Evolutionary conservation across 2,888 invertebrate species (phyloP).

Genomic region (Xestobium rufovillosum): DNA sequence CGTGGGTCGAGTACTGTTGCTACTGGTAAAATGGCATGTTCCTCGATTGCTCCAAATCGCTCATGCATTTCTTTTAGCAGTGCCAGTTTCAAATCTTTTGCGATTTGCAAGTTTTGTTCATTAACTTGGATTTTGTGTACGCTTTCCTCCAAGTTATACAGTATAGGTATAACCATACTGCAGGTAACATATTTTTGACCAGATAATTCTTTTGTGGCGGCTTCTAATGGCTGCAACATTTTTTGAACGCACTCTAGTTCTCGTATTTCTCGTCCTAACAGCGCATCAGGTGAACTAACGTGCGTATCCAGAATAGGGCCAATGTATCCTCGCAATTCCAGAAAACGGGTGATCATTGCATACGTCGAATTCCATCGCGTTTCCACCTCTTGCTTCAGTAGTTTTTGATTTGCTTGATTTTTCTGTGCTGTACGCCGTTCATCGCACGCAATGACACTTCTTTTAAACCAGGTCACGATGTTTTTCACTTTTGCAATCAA

Average conservation of each 20-base stretch:
- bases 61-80: neutral
- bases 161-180: conserved; percentile 11
- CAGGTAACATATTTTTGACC: conserved; percentile 28
- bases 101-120: neutral
- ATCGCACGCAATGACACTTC: neutral
- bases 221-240: conserved; percentile 28
- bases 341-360: conserved; percentile 30
- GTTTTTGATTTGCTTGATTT: neutral
- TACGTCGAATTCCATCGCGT: conserved; percentile 31
- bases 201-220: conserved; percentile 30
- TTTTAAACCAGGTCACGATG: conserved; percentile 1
- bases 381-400: conserved; percentile 21
- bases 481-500: neutral
- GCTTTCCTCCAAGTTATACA: conserved; percentile 6
- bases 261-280: conserved; percentile 25
- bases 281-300: conserved; percentile 28
- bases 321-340: conserved; percentile 25
- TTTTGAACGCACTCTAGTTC: conserved; percentile 24
- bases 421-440: neutral
- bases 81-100: neutral
- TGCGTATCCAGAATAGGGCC: conserved; percentile 29
- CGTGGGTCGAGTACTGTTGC: conserved; percentile 17
- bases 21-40: conserved; percentile 8
- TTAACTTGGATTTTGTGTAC: neutral
- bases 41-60: conserved; percentile 8